phyloP scores from a whole-genome alignment of 2,888 invertebrate species.

The Pterostichus niger region DNA sequence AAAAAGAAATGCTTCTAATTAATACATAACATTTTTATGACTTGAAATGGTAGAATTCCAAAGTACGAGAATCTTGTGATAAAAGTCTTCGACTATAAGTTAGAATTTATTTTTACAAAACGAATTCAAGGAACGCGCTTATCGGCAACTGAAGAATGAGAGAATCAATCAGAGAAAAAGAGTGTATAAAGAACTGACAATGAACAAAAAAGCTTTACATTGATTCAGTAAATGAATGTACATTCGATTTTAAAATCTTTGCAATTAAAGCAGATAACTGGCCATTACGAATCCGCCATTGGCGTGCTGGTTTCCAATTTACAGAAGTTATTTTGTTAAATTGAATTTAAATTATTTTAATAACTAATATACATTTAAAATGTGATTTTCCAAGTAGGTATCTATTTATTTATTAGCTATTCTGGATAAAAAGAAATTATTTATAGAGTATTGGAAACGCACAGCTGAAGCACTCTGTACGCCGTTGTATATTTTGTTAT shows the following conservation, averaged over 20 bases:
- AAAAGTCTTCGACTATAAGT: conserved; percentile 6
- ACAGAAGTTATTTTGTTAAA: too few species aligned
- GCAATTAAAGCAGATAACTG: conserved; percentile 51
- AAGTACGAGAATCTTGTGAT: neutral
- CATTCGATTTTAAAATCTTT: conserved; percentile 58
- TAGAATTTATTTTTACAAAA: conserved; percentile 25
- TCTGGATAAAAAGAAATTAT: too few species aligned
- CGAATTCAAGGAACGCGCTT: conserved; percentile 52
- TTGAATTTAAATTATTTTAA: too few species aligned
- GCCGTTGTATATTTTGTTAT: too few species aligned
- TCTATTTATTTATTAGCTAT: too few species aligned
- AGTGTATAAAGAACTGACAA: conserved; percentile 50
- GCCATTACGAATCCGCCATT: conserved; percentile 35
- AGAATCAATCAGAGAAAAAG: conserved; percentile 57
- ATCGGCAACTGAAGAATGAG: conserved; percentile 55
- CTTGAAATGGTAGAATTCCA: conserved; percentile 15
- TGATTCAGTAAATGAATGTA: conserved; percentile 58
- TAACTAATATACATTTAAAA: too few species aligned
- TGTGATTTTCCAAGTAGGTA: too few species aligned
- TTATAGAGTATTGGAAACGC: too few species aligned
- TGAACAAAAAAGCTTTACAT: conserved; percentile 51
- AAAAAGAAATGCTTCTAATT: conserved; percentile 31
- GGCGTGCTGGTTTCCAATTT: neutral
- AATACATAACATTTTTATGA: conserved; percentile 36
- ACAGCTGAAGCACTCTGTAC: too few species aligned